These are phyloP conservation scores for Thymelicus sylvestris DNA, from an alignment of 2,888 invertebrate genomes.

Conservation along the genomic window DNA sequence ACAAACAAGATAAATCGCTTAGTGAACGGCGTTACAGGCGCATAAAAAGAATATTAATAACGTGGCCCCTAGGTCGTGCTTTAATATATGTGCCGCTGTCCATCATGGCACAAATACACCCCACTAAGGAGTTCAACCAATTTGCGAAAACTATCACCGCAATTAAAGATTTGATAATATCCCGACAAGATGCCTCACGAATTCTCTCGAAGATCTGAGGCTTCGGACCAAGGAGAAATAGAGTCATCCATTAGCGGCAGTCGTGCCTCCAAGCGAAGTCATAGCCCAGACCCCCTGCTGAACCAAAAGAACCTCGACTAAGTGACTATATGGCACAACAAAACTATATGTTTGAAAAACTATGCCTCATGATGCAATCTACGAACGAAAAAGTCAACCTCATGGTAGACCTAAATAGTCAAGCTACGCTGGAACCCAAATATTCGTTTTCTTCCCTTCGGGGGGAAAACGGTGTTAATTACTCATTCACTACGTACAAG, in stretches of 20 bases:
- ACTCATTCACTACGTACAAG: no score
- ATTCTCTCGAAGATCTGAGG: background rate
- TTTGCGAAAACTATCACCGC: background rate
- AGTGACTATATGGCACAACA: background rate
- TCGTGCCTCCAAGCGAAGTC: background rate
- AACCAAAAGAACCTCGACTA: background rate
- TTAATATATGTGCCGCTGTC: no score
- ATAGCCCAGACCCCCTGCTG: background rate
- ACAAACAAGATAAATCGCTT: no score
- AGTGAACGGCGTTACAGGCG: no score
- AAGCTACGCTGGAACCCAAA: no score
- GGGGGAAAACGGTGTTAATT: no score
- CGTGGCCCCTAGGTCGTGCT: no score
- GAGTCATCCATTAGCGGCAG: background rate
- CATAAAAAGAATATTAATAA: no score
- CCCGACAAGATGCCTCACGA: background rate
- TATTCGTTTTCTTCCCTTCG: no score
- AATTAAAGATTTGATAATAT: background rate
- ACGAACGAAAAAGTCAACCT: background rate
- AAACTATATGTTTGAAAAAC: background rate
- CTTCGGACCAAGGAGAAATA: background rate
- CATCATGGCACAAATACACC: no score
- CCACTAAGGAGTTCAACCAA: background rate
- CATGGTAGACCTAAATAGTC: background rate
- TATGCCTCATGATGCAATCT: conserved; percentile 5